These are phyloP conservation scores for Gymnarchus niloticus DNA, from an alignment of 2,113 vertebrate species.

Conservation along the genomic window DNA sequence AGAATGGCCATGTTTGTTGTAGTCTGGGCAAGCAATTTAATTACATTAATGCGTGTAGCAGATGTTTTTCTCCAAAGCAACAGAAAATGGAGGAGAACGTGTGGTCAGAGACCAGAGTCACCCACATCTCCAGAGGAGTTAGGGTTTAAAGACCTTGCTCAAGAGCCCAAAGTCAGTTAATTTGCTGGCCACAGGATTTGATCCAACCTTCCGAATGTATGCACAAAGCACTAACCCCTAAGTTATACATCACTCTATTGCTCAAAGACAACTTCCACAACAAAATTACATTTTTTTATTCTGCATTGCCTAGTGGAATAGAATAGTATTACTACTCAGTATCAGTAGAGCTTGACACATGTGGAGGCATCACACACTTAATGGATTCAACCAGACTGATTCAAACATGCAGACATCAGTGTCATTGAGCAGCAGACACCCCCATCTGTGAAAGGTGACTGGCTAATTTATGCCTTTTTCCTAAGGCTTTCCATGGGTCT, in stretches of 20 bases:
- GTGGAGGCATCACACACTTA: background rate
- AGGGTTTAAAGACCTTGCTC: no score
- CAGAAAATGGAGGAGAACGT: no score
- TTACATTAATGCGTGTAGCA: no score
- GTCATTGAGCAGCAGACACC: no score
- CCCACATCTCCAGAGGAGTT: no score
- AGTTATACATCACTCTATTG: no score
- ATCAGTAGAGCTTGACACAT: background rate
- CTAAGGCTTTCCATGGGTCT: background rate
- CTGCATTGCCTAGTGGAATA: background rate
- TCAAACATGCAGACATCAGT: background rate
- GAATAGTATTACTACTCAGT: background rate
- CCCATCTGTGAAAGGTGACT: background rate
- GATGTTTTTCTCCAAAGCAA: no score
- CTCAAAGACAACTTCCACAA: background rate
- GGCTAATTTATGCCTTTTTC: background rate
- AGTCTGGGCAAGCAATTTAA: background rate
- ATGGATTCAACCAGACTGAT: background rate
- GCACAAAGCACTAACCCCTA: no score
- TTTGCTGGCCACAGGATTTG: no score
- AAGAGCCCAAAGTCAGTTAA: no score
- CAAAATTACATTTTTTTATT: background rate
- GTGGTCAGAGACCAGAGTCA: no score
- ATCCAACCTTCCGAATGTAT: no score
- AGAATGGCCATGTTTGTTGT: background rate